Base-by-base conservation (phyloP, 30 jellyfish, hydroid and myxozoan genomes). In the Chironex yamaguchii region DNA sequence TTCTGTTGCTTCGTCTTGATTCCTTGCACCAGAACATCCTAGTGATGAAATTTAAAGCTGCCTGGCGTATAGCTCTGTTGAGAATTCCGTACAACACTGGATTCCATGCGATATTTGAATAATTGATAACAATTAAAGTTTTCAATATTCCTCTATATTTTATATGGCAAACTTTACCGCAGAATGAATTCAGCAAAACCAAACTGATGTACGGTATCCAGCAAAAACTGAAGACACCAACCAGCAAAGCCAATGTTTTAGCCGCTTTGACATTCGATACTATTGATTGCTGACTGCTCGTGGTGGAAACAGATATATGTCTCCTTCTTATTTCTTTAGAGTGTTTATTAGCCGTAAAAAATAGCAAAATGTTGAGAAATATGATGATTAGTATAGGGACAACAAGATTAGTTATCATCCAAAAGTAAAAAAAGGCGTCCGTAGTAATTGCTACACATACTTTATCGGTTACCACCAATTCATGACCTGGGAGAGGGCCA, bases 41-140 rank as follows among this genome's bases (percentile, higher is more conserved):
- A n/a, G n/a, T n/a, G n/a, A n/a, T n/a, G n/a, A n/a, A n/a, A n/a
- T n/a, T n/a, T 42, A 42, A 42, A 6, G 58, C 58, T 42, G 9
- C 58, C 17, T 42, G 58, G 17, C 89, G 79, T 0, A 85, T 72
- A 48, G 73, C 88, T 31, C 84, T 86, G 83, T 85, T 85, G 66
- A 52, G 73, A 49, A 85, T 85, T 4, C 95, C 95, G 27, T 85
- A 85, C 25, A 85, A 74, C 76, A 85, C 23, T 17, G 95, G 95
- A 49, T 85, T 85, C 67, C 49, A 52, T 23, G 95, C 95, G 11
- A 87, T 68, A 62, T 85, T 85, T 42, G 33, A 14, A 84, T 68
- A 85, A 31, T 68, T 87, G 26, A 85, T 2, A 0, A 76, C 66
- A 86, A 85, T 85, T 0, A 81, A 49, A 71, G 89, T 77, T 6